Evolutionary conservation across 2,797 vertebrate genomes (phyloP), one percentile per base, ranked within the genome.

Genomic region (Melanogrammus aeglefinus): DNA sequence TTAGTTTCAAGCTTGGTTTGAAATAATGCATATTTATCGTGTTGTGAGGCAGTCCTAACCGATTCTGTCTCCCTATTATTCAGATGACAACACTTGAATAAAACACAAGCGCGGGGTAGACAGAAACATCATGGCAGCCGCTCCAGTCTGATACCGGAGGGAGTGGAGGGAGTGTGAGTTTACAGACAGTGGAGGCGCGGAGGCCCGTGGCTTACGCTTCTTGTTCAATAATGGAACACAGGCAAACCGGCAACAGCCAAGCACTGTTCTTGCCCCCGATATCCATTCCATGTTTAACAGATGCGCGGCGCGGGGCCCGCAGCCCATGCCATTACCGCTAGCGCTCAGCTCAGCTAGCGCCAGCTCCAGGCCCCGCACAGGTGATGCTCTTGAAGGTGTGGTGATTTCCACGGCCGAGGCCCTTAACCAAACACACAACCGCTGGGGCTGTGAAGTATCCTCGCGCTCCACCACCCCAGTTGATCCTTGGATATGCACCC

Each of bases 201-300:
- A 47, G 41, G 13, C 44, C 16, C 14, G 13, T 47, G 44, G 44
- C 2, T 18, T 47, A 47, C 44, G 27, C 79, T 79, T 84, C 72
- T 57, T 81, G 79, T 72, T 86, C 77, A 86, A 84, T 84, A 84
- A 84, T 84, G 66, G 76, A 86, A 81, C 85, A 84, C 70, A 76
- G 75, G 13, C 35, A 86, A 71, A 69, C 57, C 12, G 33, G 78
- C 77, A 80, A 79, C 75, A 72, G 63, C 73, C 79, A 70, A 66
- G 79, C 72, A 72, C 74, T 2, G 13, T 18, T 18, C 44, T 18
- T 13, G 12, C 44, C 16, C 44, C 44, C 39, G 38, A 44, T 75
- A 81, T 69, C 24, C 24, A 72, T 66, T 66, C 51, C 75, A 31
- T 27, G 18, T 5, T 38, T 76, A 79, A 77, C 79, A 81, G 76